phyloP scores from a whole-genome alignment of 2,797 vertebrate species.

The Naso thynnoides region DNA sequence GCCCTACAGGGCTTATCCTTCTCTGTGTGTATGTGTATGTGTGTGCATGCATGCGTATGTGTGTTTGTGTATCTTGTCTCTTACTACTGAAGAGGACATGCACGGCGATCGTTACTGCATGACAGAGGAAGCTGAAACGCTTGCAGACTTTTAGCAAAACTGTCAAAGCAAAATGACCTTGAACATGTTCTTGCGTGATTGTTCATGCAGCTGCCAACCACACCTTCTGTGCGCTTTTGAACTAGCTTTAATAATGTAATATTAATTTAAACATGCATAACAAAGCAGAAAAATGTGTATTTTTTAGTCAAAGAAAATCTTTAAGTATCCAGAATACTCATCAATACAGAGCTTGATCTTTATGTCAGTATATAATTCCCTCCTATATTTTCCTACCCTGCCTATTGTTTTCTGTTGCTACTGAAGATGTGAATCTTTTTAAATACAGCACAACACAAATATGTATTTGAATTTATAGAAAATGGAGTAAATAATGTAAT shows the following conservation, averaged over 20 bases:
- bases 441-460: neutral
- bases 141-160: conserved; percentile 18
- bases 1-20: conserved; percentile 65
- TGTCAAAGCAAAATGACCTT: conserved; percentile 54
- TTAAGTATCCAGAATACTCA: too few species aligned
- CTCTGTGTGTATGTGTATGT: conserved; percentile 16
- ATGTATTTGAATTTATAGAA: neutral
- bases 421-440: neutral
- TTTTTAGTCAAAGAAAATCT: neutral
- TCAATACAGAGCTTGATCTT: too few species aligned
- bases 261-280: neutral
- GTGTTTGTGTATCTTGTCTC: conserved; percentile 11
- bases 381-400: neutral
- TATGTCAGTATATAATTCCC: neutral
- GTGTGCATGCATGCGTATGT: neutral
- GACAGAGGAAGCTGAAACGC: conserved; percentile 31
- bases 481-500: neutral
- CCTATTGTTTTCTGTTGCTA: too few species aligned
- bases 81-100: conserved; percentile 47
- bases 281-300: neutral
- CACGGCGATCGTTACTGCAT: conserved; percentile 38
- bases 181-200: conserved; percentile 16
- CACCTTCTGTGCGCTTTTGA: neutral
- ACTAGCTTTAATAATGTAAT: conserved; percentile 6
- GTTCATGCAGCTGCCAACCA: conserved; percentile 15